A percentile compares a stretch with the other conserved stretches of the same genome.
These are phyloP conservation scores for Laupala kohalensis DNA, from an alignment of 1,140 invertebrate species.

Conservation along the genomic window DNA sequence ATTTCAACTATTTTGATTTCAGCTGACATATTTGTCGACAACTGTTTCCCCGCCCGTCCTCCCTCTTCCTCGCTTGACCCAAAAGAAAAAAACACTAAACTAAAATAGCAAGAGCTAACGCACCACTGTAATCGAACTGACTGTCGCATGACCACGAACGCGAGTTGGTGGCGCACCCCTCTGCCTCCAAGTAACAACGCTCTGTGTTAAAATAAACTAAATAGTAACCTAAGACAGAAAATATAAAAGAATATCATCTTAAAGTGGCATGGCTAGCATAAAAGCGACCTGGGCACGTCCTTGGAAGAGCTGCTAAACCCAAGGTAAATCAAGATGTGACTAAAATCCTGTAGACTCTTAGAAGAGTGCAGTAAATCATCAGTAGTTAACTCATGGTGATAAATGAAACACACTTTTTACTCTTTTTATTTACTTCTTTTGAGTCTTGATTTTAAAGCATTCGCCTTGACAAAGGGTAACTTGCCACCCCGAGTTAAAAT, in stretches of 20 bases:
- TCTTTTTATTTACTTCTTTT: not conserved
- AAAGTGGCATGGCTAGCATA: conserved; percentile 11
- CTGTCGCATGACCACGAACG: conserved; percentile 6
- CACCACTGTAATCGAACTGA: conserved; percentile 4
- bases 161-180: conserved; percentile 21
- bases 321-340: conserved; percentile 10
- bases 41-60: conserved; percentile 6
- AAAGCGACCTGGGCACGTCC: conserved; percentile 6
- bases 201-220: conserved; percentile 19
- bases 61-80: conserved; percentile 13
- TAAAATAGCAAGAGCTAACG: conserved; percentile 7
- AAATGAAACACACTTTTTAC: not conserved
- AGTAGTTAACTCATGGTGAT: conserved; percentile 2
- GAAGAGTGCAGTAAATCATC: conserved; percentile 1
- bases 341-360: conserved; percentile 3
- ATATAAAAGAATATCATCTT: not conserved
- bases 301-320: conserved; percentile 8
- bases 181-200: conserved; percentile 33
- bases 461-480: not conserved
- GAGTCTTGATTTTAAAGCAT: not conserved
- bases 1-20: conserved; percentile 12
- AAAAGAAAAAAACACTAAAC: conserved; percentile 9
- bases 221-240: conserved; percentile 11
- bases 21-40: conserved; percentile 7
- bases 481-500: not conserved